These are phyloP conservation scores for Rhingia campestris DNA, from an alignment of 2,888 invertebrate species.

Conservation along the genomic window DNA sequence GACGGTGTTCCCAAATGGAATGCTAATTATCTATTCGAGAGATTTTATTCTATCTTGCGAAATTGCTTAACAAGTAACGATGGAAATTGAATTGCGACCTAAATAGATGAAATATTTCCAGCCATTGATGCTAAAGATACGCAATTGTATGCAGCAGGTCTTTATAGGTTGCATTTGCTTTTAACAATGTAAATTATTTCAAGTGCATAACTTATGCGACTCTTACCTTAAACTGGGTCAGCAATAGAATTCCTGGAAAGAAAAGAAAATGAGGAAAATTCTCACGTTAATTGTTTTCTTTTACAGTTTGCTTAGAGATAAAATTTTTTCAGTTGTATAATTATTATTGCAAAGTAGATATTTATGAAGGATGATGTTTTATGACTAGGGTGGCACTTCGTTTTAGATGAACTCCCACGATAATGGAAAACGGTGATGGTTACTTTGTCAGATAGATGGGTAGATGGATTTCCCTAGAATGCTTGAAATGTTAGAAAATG, in stretches of 20 bases:
- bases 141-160: neutral
- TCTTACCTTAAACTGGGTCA: constrained; percentile 69
- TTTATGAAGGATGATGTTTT: neutral
- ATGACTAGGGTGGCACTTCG: constrained; percentile 20
- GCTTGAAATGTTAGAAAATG: constrained; percentile 6
- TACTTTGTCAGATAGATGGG: constrained; percentile 1
- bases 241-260: constrained; percentile 58
- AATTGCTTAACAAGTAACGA: neutral
- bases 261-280: constrained; percentile 60
- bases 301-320: constrained; percentile 9
- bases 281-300: constrained; percentile 67
- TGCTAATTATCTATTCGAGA: neutral
- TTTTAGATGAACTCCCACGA: constrained; percentile 42
- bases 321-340: neutral
- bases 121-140: neutral
- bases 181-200: neutral
- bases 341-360: constrained; percentile 29
- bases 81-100: constrained; percentile 5
- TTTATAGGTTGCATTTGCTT: constrained; percentile 13
- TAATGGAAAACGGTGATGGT: constrained; percentile 24
- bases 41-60: neutral
- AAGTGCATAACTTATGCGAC: constrained; percentile 4
- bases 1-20: constrained; percentile 1
- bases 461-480: neutral
- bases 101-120: constrained; percentile 7